Evolutionary conservation across 2,113 vertebrate genomes (phyloP).

Genomic region (Micronisus gabar): DNA sequence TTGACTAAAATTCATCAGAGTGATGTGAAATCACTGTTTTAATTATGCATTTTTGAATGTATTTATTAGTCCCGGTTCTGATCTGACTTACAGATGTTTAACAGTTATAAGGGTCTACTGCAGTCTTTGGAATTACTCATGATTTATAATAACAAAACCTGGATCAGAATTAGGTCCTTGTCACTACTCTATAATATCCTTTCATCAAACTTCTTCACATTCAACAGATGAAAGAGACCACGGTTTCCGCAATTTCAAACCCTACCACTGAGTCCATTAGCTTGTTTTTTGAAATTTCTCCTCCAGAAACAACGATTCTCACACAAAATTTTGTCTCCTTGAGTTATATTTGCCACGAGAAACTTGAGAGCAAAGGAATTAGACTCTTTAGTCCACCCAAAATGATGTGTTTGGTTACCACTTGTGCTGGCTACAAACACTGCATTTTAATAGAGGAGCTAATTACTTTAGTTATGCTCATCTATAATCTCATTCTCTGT

Average conservation of each 20-base stretch:
- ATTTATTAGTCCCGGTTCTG: constrained; percentile 62
- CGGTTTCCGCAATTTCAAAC: background rate
- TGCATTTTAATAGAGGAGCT: background rate
- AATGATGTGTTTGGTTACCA: background rate
- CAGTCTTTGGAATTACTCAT: constrained; percentile 38
- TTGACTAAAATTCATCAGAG: constrained; percentile 70
- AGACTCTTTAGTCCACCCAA: background rate
- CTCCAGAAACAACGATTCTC: background rate
- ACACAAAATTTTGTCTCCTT: background rate
- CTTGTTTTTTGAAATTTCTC: background rate
- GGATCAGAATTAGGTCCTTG: constrained; percentile 52
- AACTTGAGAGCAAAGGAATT: background rate
- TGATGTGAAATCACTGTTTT: constrained; percentile 63
- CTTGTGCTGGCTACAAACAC: background rate
- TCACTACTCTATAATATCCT: constrained; percentile 16
- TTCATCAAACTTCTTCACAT: constrained; percentile 37
- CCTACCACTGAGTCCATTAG: background rate
- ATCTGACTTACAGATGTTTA: constrained; percentile 59
- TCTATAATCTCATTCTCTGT: background rate
- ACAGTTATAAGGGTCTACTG: constrained; percentile 29
- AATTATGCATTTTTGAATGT: constrained; percentile 66
- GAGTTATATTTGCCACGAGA: background rate
- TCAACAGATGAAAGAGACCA: constrained; percentile 10
- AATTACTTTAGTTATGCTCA: background rate
- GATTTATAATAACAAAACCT: constrained; percentile 45